Percentiles rank a stretch among this genome's conserved stretches.
phyloP scores from a whole-genome alignment of 2,113 vertebrate genomes.

The Micronisus gabar region DNA sequence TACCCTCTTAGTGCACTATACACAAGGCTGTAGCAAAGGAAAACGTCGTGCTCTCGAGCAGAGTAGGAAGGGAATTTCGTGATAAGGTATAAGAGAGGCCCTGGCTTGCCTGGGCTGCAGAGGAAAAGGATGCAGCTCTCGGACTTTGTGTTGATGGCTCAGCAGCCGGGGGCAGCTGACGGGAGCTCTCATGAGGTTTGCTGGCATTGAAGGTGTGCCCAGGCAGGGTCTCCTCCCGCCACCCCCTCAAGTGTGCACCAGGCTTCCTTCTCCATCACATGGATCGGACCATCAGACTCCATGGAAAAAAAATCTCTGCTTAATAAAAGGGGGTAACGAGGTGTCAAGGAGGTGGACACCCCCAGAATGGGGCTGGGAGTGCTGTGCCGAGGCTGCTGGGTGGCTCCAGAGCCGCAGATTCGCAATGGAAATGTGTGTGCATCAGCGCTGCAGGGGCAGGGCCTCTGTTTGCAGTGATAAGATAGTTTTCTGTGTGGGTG shows the following conservation, averaged over 20 bases:
- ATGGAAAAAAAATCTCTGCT: neutral
- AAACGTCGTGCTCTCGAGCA: too few relatives aligned
- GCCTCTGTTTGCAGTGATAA: neutral
- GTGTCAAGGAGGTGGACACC: neutral
- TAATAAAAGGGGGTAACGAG: neutral
- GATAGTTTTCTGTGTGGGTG: neutral
- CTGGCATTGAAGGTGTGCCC: neutral
- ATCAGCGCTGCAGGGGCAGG: neutral
- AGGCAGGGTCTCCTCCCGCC: neutral
- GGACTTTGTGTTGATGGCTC: neutral
- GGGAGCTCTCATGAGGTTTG: neutral
- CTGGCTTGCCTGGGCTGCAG: neutral
- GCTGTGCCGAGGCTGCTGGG: neutral
- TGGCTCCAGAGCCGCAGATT: neutral
- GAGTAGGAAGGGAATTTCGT: neutral
- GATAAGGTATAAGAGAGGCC: neutral
- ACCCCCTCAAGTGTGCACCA: accelerated
- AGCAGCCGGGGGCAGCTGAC: neutral
- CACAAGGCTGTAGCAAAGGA: neutral
- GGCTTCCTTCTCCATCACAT: neutral
- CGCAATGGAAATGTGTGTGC: neutral
- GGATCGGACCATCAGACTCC: accelerated
- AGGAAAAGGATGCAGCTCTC: neutral
- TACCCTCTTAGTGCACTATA: neutral
- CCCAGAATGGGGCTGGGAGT: neutral